Percentiles rank a stretch among this genome's conserved stretches.
Evolutionary conservation across 2,797 vertebrate genomes (phyloP).

Genomic region (Columba guinea): DNA sequence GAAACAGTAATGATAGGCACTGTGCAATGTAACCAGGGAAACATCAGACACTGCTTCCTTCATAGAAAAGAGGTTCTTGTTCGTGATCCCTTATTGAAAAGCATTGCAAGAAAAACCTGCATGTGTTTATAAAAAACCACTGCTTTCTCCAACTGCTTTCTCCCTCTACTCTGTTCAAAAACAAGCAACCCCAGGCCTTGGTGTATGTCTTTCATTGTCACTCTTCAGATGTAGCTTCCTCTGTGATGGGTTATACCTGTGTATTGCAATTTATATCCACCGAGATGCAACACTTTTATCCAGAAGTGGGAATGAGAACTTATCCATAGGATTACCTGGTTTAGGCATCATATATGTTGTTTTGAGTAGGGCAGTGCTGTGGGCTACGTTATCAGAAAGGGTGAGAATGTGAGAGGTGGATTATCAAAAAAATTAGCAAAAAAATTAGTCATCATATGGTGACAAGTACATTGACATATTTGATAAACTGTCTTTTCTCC

Average conservation of each 20-base stretch:
- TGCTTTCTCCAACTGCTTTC: background rate
- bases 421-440: background rate
- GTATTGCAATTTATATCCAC: background rate
- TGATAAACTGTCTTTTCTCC: background rate
- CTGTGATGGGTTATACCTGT: background rate
- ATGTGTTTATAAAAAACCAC: background rate
- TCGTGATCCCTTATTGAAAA: background rate
- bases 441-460: background rate
- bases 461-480: background rate
- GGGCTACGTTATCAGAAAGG: background rate
- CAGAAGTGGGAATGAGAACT: background rate
- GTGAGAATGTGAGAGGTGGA: background rate
- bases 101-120: background rate
- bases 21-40: background rate
- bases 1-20: background rate
- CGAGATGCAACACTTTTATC: background rate
- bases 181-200: background rate
- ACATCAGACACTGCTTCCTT: background rate
- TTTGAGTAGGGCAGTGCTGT: background rate
- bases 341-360: background rate
- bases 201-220: background rate
- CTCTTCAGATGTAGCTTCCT: background rate
- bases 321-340: background rate
- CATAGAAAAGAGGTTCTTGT: background rate
- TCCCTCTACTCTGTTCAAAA: background rate